phyloP scores from a whole-genome alignment of 1,140 invertebrate species.

The Venustaconcha ellipsiformis region DNA sequence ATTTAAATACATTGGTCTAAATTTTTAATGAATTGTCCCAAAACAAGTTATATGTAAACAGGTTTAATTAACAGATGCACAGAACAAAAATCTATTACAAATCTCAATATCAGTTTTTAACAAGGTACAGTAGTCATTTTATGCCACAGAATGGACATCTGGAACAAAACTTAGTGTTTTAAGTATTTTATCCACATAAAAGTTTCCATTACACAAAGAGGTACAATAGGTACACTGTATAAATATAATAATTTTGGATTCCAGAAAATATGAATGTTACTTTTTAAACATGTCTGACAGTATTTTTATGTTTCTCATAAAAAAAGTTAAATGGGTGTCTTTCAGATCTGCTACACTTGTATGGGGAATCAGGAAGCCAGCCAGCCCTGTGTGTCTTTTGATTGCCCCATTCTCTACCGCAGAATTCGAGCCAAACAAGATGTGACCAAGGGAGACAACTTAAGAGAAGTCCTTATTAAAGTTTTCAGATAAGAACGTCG shows the following conservation, averaged over 20 bases:
- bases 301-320: neutral
- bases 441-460: slow-evolving; percentile 28
- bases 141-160: neutral
- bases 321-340: slow-evolving; percentile 24
- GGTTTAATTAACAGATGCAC: too few relatives aligned
- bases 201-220: neutral
- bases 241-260: neutral
- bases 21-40: too few relatives aligned
- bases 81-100: too few relatives aligned
- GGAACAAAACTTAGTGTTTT: neutral
- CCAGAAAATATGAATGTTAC: neutral
- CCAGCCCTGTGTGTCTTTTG: slow-evolving; percentile 79
- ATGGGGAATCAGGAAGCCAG: slow-evolving; percentile 71
- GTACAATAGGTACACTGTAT: neutral
- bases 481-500: slow-evolving; percentile 8
- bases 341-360: slow-evolving; percentile 81
- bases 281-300: neutral
- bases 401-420: slow-evolving; percentile 82
- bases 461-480: slow-evolving; percentile 21
- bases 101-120: too few relatives aligned
- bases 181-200: neutral
- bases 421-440: slow-evolving; percentile 41
- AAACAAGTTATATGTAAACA: too few relatives aligned
- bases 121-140: too few relatives aligned
- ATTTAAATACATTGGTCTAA: too few relatives aligned